Conservation (phyloP, 2,888 invertebrate genomes). For the Phlogophora meticulosa region DNA sequence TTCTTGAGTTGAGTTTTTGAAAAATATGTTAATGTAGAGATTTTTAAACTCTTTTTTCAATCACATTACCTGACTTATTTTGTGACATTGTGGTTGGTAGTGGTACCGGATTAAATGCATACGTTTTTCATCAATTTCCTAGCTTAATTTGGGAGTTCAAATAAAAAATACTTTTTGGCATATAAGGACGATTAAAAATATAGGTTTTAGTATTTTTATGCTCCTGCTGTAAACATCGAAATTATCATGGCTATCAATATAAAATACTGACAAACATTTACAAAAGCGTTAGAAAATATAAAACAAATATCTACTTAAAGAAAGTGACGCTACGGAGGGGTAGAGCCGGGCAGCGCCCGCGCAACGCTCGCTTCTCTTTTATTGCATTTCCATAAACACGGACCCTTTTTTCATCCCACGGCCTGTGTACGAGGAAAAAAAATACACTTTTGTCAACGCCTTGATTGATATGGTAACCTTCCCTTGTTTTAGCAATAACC, state of each 20-base stretch:
- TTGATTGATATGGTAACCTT: conserved; percentile 90
- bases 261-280: neutral
- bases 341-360: conserved; percentile 66
- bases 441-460: conserved; percentile 88
- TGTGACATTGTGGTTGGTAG: no score
- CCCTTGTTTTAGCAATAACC: conserved; percentile 91
- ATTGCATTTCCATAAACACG: conserved; percentile 88
- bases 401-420: conserved; percentile 87
- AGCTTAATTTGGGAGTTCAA: no score
- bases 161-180: no score
- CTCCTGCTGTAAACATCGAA: no score
- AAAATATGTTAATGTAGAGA: neutral
- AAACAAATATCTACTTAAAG: conserved; percentile 39
- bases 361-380: conserved; percentile 78
- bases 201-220: no score
- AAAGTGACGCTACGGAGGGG: conserved; percentile 67
- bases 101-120: no score
- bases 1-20: conserved; percentile 52
- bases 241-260: no score
- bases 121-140: no score
- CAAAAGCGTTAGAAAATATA: conserved; percentile 27
- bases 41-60: no score
- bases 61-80: no score
- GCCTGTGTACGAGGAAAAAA: conserved; percentile 78
- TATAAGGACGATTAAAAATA: no score